These are phyloP conservation scores for Allygus modestus DNA, from an alignment of 2,888 invertebrate genomes.

Conservation along the genomic window DNA sequence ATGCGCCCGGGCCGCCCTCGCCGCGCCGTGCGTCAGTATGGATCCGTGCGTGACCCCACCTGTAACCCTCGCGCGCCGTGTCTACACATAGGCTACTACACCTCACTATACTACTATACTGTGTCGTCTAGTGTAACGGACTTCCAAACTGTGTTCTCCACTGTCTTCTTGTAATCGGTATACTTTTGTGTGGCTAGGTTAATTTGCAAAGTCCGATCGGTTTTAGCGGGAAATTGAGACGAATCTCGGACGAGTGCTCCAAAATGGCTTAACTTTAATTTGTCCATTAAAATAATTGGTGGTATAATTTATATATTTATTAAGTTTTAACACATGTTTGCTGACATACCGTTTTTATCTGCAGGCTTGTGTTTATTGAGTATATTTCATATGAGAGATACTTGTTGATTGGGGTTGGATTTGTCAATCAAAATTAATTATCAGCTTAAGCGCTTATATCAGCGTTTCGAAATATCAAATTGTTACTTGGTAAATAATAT, in stretches of 20 bases:
- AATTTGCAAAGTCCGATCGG: not conserved
- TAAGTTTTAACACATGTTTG: too few species aligned
- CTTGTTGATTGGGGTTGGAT: not conserved
- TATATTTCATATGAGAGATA: not conserved
- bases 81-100: not conserved
- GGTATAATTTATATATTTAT: too few species aligned
- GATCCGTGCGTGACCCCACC: constrained; percentile 29
- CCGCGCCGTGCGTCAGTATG: constrained; percentile 34
- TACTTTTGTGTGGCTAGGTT: constrained; percentile 10
- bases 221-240: not conserved
- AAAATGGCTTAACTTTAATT: not conserved
- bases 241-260: not conserved
- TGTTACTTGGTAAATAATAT: too few species aligned
- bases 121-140: not conserved
- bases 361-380: too few species aligned
- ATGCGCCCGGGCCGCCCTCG: not conserved
- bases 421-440: not conserved
- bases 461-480: too few species aligned
- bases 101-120: not conserved
- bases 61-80: not conserved
- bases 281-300: not conserved
- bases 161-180: not conserved
- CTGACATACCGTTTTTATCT: too few species aligned
- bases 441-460: too few species aligned
- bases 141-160: not conserved